phyloP scores from a whole-genome alignment of 2,113 vertebrate genomes.

The Neotragus pygmaeus region DNA sequence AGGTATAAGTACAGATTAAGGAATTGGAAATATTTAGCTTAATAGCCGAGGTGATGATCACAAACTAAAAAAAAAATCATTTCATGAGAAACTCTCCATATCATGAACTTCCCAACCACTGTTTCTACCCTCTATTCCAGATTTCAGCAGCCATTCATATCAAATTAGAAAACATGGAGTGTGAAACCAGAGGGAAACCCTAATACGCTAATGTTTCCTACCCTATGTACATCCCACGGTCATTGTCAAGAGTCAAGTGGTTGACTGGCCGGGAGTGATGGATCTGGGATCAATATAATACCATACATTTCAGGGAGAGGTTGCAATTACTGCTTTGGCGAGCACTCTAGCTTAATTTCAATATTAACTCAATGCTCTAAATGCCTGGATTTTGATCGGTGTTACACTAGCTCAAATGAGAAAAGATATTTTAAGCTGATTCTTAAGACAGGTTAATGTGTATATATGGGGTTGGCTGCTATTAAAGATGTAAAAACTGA shows the following conservation, averaged over 20 bases:
- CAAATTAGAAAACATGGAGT: constrained; percentile 50
- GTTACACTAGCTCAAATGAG: constrained; percentile 56
- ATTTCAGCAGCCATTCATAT: neutral
- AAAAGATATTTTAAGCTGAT: constrained; percentile 66
- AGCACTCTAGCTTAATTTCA: constrained; percentile 75
- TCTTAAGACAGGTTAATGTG: constrained; percentile 69
- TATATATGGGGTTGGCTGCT: constrained; percentile 8
- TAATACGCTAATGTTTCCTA: constrained; percentile 56
- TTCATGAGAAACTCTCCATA: neutral
- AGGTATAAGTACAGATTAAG: neutral
- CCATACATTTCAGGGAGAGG: constrained; percentile 70
- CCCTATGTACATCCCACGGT: constrained; percentile 34
- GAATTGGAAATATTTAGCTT: neutral
- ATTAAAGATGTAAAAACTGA: constrained; percentile 44
- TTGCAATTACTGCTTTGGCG: constrained; percentile 75
- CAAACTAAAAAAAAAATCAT: neutral
- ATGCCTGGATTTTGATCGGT: constrained; percentile 70
- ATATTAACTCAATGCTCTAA: constrained; percentile 77
- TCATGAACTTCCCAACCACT: neutral
- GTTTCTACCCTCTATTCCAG: neutral
- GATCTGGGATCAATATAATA: constrained; percentile 74
- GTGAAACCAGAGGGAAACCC: constrained; percentile 59
- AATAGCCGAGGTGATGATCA: neutral
- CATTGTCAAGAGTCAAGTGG: constrained; percentile 63
- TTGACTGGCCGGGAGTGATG: constrained; percentile 63